Conservation (phyloP, 2,113 vertebrate genomes). For the Solea solea region DNA sequence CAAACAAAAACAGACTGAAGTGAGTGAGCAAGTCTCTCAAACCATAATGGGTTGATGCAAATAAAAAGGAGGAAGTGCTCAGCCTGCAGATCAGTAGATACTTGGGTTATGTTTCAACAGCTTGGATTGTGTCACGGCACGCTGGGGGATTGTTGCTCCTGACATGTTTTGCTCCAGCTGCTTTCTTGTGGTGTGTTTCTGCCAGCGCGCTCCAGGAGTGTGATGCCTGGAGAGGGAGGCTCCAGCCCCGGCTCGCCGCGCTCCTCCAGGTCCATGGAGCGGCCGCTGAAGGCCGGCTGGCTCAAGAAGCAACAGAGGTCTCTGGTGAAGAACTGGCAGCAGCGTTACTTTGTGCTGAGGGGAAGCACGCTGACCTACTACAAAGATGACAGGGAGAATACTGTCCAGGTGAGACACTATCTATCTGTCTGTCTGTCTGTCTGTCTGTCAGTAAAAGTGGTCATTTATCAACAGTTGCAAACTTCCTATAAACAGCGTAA, state of each 20-base stretch:
- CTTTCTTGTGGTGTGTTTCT: slow-evolving; percentile 33
- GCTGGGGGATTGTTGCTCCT: slow-evolving; percentile 1
- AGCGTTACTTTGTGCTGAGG: slow-evolving; percentile 89
- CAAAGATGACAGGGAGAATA: slow-evolving; percentile 91
- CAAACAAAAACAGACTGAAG: slow-evolving; percentile 34
- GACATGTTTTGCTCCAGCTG: background rate
- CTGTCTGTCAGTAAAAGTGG: too few species aligned
- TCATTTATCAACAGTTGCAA: slow-evolving; percentile 10
- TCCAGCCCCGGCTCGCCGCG: slow-evolving; percentile 31
- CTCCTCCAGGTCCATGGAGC: slow-evolving; percentile 79
- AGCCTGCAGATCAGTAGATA: slow-evolving; percentile 5
- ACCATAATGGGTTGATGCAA: slow-evolving; percentile 38
- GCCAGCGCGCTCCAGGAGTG: slow-evolving; percentile 89
- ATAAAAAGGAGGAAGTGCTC: slow-evolving; percentile 62
- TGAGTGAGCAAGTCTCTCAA: slow-evolving; percentile 6
- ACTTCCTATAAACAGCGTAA: slow-evolving; percentile 52
- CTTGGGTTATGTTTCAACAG: slow-evolving; percentile 26
- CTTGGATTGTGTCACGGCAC: slow-evolving; percentile 9
- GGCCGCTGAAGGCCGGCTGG: slow-evolving; percentile 92
- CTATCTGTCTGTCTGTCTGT: too few species aligned
- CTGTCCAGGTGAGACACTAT: slow-evolving; percentile 84
- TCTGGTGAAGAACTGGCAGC: slow-evolving; percentile 96
- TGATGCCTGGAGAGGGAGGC: slow-evolving; percentile 84
- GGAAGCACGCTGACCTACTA: slow-evolving; percentile 89
- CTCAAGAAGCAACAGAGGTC: slow-evolving; percentile 95